phyloP scores from a whole-genome alignment of 2,113 vertebrate genomes.

The Bujurquina vittata region DNA sequence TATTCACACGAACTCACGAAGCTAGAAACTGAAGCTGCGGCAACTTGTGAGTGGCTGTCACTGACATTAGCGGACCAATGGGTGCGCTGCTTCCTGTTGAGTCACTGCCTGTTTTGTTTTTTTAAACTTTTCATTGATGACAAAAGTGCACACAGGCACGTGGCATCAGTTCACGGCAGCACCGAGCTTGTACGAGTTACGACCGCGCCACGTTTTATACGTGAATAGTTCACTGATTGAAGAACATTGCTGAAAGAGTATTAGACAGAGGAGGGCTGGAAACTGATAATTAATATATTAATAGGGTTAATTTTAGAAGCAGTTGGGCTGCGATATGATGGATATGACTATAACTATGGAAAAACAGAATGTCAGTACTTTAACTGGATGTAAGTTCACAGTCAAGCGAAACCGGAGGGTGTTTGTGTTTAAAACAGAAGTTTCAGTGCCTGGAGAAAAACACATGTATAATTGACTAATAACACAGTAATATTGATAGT shows the following conservation, averaged over 20 bases:
- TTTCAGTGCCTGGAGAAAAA: background rate
- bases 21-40: background rate
- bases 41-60: constrained; percentile 34
- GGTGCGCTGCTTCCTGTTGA: background rate
- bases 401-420: too few relatives aligned
- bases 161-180: background rate
- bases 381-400: too few relatives aligned
- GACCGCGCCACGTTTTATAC: background rate
- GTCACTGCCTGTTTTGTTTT: background rate
- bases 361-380: too few relatives aligned
- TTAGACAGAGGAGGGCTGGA: background rate
- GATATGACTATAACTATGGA: too few relatives aligned
- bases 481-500: background rate
- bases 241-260: background rate
- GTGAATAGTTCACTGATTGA: background rate
- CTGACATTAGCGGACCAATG: constrained; percentile 31
- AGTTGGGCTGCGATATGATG: too few relatives aligned
- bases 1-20: background rate
- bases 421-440: too few relatives aligned
- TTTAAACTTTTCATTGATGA: background rate
- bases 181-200: background rate
- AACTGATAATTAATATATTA: background rate
- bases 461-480: background rate
- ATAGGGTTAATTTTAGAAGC: too few relatives aligned
- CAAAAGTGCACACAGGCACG: background rate